Evolutionary conservation across 2,113 vertebrate species (phyloP), one percentile per base, ranked within the genome.

Genomic region (Myiozetetes cayanensis): DNA sequence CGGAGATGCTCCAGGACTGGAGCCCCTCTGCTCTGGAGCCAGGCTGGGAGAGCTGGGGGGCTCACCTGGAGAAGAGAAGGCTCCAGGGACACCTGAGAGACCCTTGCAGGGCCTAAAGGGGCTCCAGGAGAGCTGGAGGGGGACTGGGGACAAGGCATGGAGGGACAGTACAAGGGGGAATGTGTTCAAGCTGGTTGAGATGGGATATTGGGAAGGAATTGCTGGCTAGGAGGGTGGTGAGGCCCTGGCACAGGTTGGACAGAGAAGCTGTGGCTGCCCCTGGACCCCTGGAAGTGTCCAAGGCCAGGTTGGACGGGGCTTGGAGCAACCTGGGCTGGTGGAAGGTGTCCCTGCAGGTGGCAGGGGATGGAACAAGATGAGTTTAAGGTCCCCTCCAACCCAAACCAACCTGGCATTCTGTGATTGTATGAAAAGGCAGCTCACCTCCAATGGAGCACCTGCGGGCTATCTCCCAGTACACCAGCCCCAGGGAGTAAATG

Each of bases 401-500:
- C 46, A 47, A 67, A 37, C 8, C 12, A 0, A 1, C 0, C 5
- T 2, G 22, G 27, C n/a, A 2, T 2, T 43, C 15, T 43, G 62
- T 13, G 27, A 30, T 15, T 2, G 41, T 49, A 1, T 7, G 35
- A 9, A 63, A 37, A 17, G 75, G 25, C 39, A 52, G 6, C 90
- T 82, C 97, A 99, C 99, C 99, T 98, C 99, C 98, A 37, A 98
- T 87, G 3, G 98, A 98, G 96, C 99, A 99, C 97, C 99, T 98
- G 10, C 98, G 98, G 66, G 99, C 98, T 87, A 99, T 97, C 98
- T 99, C 99, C 99, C 99, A 99, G 96, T 99, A 99, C 56, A 99
- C 99, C 77, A 99, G 97, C 76, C 99, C 99, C 44, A 99, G 97
- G 8, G 99, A 98, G 95, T 99, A 99, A 68, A 99, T 99, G 93